phyloP scores from a whole-genome alignment of 2,888 invertebrate genomes.

The Achlya flavicornis region DNA sequence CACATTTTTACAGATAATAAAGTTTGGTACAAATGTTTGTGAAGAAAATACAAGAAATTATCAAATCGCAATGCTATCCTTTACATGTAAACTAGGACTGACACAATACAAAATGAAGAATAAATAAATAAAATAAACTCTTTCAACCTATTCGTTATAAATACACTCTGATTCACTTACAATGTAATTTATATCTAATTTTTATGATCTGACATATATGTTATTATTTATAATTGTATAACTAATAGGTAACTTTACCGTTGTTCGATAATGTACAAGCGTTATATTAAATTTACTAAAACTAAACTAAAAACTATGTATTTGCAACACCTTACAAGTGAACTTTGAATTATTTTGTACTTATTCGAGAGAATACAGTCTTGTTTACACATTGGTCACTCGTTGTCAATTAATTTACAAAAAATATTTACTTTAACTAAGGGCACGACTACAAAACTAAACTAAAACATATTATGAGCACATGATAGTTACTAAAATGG shows the following conservation, averaged over 20 bases:
- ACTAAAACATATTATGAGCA: constrained; percentile 11
- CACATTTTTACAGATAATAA: constrained; percentile 8
- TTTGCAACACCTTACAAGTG: constrained; percentile 31
- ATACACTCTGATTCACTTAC: constrained; percentile 64
- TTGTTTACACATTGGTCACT: constrained; percentile 77
- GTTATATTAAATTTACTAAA: constrained; percentile 26
- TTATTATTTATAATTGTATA: constrained; percentile 27
- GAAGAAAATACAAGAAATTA: not conserved
- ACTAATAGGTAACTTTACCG: constrained; percentile 80
- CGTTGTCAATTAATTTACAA: constrained; percentile 36
- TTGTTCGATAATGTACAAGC: constrained; percentile 54
- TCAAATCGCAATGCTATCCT: not conserved
- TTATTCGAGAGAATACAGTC: constrained; percentile 73
- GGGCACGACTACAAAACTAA: too few species aligned
- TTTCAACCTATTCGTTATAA: constrained; percentile 57
- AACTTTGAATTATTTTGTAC: constrained; percentile 63
- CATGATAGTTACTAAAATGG: constrained; percentile 5
- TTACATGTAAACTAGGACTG: constrained; percentile 18
- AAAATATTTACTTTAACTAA: too few species aligned
- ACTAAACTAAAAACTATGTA: constrained; percentile 22
- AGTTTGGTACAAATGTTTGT: constrained; percentile 1
- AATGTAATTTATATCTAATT: constrained; percentile 11
- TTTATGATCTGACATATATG: constrained; percentile 19
- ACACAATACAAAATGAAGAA: constrained; percentile 27
- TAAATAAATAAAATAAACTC: constrained; percentile 68